These are phyloP conservation scores for Odontomachus brunneus DNA, from an alignment of 1,140 invertebrate genomes.

Conservation along the genomic window DNA sequence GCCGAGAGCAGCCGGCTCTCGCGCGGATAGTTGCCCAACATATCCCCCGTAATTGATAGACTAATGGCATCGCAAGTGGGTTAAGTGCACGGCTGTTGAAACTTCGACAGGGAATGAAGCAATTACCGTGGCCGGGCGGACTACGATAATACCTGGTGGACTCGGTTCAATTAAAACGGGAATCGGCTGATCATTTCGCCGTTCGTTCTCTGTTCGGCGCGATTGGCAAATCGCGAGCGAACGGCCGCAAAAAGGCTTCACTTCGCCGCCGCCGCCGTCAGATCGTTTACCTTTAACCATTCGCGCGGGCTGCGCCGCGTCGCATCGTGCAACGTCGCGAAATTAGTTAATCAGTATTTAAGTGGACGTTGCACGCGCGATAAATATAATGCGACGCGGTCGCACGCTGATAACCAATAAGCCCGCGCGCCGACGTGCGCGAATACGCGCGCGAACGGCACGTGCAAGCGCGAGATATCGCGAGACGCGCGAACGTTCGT, in stretches of 20 bases:
- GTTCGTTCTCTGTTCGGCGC: neutral
- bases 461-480: conserved; percentile 41
- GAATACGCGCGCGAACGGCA: conserved; percentile 33
- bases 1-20: neutral
- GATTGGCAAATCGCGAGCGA: conserved; percentile 41
- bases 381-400: conserved; percentile 21
- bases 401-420: conserved; percentile 35
- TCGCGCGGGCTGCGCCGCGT: neutral
- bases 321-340: conserved; percentile 47
- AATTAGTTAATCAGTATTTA: conserved; percentile 61
- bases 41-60: conserved; percentile 62
- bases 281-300: conserved; percentile 53
- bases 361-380: conserved; percentile 60
- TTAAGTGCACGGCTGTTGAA: conserved; percentile 63
- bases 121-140: conserved; percentile 38
- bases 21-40: conserved; percentile 50
- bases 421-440: conserved; percentile 12
- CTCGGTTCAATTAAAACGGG: conserved; percentile 56
- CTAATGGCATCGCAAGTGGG: conserved; percentile 61
- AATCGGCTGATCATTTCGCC: conserved; percentile 47
- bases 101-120: conserved; percentile 54
- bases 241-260: neutral
- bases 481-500: neutral
- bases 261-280: neutral
- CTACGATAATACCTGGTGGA: conserved; percentile 50